Evolutionary conservation across 2,113 vertebrate species (phyloP).

Genomic region (Platanista minor): DNA sequence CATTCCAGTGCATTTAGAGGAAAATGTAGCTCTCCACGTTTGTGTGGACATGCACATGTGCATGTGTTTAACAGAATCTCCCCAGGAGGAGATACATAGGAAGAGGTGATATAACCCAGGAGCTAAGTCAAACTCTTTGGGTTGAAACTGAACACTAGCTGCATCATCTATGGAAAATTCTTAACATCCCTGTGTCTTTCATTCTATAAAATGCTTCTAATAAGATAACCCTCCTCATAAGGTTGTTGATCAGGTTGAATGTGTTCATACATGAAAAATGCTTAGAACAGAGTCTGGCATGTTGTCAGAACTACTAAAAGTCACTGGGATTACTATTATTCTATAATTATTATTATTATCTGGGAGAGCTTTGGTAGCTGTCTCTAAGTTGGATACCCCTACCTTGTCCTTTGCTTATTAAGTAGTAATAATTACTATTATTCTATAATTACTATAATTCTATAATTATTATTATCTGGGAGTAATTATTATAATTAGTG

Average conservation of each 20-base stretch:
- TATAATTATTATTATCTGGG: neutral
- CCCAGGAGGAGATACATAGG: neutral
- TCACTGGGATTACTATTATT: neutral
- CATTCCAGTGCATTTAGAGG: neutral
- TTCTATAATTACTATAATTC: neutral
- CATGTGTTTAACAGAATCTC: neutral
- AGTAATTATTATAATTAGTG: no score
- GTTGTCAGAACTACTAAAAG: neutral
- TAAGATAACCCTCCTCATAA: neutral
- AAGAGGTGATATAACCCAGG: fast-evolving
- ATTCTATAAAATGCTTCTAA: neutral
- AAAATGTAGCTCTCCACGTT: neutral
- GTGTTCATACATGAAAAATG: neutral
- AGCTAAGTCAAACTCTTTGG: neutral
- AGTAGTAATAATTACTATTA: no score
- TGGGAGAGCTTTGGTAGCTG: neutral
- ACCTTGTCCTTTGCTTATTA: neutral
- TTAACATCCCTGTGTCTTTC: neutral
- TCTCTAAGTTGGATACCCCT: neutral
- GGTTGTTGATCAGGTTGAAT: neutral
- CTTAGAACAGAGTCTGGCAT: neutral
- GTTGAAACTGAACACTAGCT: neutral
- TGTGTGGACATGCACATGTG: fast-evolving
- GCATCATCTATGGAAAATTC: neutral
- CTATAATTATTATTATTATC: neutral